These are phyloP conservation scores for Phylloscopus collybita DNA, from an alignment of 2,797 vertebrate genomes.

Conservation along the genomic window DNA sequence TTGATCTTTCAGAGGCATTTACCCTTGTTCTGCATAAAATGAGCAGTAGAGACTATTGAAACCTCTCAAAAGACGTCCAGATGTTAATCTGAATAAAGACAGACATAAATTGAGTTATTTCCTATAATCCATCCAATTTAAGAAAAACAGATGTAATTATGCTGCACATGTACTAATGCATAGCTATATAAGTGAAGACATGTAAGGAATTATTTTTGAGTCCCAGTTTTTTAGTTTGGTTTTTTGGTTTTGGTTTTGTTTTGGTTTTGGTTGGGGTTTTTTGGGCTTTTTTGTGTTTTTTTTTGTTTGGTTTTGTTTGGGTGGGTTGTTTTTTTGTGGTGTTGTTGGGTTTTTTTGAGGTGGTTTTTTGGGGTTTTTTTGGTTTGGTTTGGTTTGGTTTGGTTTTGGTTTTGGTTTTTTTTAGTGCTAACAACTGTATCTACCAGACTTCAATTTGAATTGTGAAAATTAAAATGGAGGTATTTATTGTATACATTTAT, in stretches of 20 bases:
- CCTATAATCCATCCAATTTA: not conserved
- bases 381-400: too few relatives aligned
- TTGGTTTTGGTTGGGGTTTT: accelerated
- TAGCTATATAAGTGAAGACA: not conserved
- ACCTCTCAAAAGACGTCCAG: not conserved
- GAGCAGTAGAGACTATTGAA: not conserved
- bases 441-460: not conserved
- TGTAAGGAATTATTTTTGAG: not conserved
- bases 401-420: too few relatives aligned
- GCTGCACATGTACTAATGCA: not conserved
- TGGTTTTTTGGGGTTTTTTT: not conserved
- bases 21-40: not conserved
- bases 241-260: too few relatives aligned
- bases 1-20: not conserved
- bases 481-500: not conserved
- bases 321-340: too few relatives aligned
- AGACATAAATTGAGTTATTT: not conserved
- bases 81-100: not conserved
- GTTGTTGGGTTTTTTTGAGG: too few relatives aligned
- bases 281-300: too few relatives aligned
- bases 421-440: accelerated
- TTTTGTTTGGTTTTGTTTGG: too few relatives aligned
- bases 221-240: accelerated
- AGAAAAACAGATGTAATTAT: not conserved
- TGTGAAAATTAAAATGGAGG: not conserved